Percentiles rank a stretch among this genome's conserved stretches.
These are phyloP conservation scores for Lophotis ruficrista DNA, from an alignment of 2,113 vertebrate genomes.

Conservation along the genomic window DNA sequence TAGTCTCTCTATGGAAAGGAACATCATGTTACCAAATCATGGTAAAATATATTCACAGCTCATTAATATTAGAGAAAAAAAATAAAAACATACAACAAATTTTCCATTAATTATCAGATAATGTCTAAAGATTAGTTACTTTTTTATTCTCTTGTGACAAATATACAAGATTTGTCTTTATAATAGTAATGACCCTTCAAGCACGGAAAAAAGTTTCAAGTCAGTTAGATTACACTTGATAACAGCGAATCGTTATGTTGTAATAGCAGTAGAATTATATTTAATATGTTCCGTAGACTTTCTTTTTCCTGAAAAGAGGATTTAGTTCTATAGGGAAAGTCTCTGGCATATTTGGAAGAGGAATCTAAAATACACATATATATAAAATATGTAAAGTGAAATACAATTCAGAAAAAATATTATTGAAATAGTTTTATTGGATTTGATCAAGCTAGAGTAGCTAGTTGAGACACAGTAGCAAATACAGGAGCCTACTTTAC, in stretches of 20 bases:
- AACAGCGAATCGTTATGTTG: not conserved
- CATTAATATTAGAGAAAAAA: not conserved
- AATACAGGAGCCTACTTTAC: not conserved
- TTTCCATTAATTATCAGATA: not conserved
- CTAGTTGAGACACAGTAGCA: not conserved
- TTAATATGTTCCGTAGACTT: not conserved
- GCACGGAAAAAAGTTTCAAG: not conserved
- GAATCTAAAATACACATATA: not conserved
- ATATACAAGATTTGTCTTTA: not conserved
- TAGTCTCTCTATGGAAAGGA: not conserved
- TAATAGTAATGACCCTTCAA: accelerated
- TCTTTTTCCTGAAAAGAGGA: not conserved
- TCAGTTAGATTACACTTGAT: not conserved
- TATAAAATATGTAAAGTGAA: not conserved
- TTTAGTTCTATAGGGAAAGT: not conserved
- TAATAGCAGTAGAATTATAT: not conserved
- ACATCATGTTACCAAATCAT: not conserved
- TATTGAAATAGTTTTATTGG: not conserved
- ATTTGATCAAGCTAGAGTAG: not conserved
- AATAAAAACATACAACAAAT: not conserved
- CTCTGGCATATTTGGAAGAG: not conserved
- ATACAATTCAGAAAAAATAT: not conserved
- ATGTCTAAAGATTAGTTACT: not conserved
- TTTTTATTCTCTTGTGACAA: not conserved
- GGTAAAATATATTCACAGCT: not conserved